Conservation (phyloP, 2,888 invertebrate genomes). For the Dioctria linearis region DNA sequence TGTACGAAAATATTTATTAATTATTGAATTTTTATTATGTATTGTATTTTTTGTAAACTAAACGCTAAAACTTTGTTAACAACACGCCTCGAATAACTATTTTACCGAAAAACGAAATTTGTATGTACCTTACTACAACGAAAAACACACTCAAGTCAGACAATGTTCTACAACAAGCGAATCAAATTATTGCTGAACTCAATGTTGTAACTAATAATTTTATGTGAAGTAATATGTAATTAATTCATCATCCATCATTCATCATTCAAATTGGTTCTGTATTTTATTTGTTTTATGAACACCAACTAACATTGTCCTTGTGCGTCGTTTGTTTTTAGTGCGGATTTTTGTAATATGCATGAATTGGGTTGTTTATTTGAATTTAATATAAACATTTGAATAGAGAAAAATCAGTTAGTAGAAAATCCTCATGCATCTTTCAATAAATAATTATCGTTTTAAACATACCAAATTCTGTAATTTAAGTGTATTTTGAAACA, state of each 20-base stretch:
- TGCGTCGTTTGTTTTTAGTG: not conserved
- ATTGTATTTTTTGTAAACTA: slow-evolving; percentile 22
- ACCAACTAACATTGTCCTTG: too few relatives aligned
- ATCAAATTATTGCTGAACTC: slow-evolving; percentile 69
- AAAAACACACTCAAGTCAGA: slow-evolving; percentile 42
- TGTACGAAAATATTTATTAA: slow-evolving; percentile 18
- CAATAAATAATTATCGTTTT: too few relatives aligned
- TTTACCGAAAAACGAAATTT: slow-evolving; percentile 14
- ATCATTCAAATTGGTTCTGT: not conserved
- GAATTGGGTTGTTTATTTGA: not conserved
- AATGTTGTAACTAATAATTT: slow-evolving; percentile 70
- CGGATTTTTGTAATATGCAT: not conserved
- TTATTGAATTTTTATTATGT: slow-evolving; percentile 35
- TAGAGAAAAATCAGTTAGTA: too few relatives aligned
- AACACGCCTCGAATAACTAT: slow-evolving; percentile 25
- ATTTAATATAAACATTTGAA: not conserved
- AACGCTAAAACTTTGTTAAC: slow-evolving; percentile 20
- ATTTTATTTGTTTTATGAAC: not conserved
- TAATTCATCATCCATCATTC: slow-evolving; percentile 25
- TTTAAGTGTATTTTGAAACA: too few relatives aligned
- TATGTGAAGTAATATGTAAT: slow-evolving; percentile 64
- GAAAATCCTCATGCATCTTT: too few relatives aligned
- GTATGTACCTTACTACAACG: slow-evolving; percentile 32
- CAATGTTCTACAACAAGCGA: slow-evolving; percentile 67
- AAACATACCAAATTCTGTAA: too few relatives aligned